phyloP scores from a whole-genome alignment of 1,140 invertebrate species.

The Drosophila sucinea region DNA sequence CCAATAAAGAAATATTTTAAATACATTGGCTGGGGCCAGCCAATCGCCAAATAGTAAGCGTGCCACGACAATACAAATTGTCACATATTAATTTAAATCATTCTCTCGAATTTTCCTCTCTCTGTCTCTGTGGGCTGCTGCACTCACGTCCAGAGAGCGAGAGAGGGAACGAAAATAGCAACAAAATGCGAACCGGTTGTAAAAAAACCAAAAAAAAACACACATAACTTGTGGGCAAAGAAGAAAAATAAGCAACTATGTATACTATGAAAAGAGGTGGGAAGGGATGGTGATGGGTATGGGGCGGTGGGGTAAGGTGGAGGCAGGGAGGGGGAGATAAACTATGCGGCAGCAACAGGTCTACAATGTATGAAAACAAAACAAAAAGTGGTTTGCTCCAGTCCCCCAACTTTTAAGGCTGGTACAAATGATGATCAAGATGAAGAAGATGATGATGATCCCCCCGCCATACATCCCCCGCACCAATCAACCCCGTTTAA shows the following conservation, averaged over 20 bases:
- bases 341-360: conserved; percentile 21
- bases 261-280: conserved; percentile 9
- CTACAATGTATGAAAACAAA: conserved; percentile 31
- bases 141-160: conserved; percentile 12
- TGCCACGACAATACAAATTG: conserved; percentile 18
- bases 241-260: conserved; percentile 26
- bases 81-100: conserved; percentile 5
- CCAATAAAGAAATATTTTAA: no score
- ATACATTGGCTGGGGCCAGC: no score
- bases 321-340: background rate
- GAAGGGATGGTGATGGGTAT: background rate
- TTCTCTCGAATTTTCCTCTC: background rate
- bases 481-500: conserved; percentile 56
- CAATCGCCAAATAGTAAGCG: no score
- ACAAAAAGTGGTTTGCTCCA: conserved; percentile 70
- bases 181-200: conserved; percentile 28
- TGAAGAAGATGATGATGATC: conserved; percentile 1
- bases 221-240: conserved; percentile 26
- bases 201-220: conserved; percentile 1
- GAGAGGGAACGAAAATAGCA: conserved; percentile 29
- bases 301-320: background rate
- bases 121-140: conserved; percentile 15
- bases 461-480: background rate
- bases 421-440: conserved; percentile 9
- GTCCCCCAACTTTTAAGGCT: conserved; percentile 65